Base-by-base conservation (phyloP, 2,797 vertebrate genomes). In the Rhinophrynus dorsalis region DNA sequence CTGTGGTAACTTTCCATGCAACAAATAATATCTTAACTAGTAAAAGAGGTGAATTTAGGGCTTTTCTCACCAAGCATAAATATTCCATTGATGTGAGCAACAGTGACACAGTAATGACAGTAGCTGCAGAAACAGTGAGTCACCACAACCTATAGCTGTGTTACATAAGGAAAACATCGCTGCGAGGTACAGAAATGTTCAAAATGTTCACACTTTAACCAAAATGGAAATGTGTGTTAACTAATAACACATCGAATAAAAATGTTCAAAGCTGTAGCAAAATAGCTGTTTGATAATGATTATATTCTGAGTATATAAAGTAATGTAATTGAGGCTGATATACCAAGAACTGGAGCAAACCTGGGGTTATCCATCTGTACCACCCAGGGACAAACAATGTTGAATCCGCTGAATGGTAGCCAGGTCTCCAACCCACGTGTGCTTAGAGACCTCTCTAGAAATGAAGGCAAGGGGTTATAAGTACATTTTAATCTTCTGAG, bases 21-120 rank as follows among this genome's bases (percentile, higher is more conserved):
- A 68, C 47, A 29, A 52, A 32, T 2, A 42, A 54, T 30, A 59
- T n/a, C 23, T 18, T 63, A 48, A 58, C 52, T 58, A 57, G 42
- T 48, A 38, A 50, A 63, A 38, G 44, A 65, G 54, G 61, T 66
- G 42, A 72, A 65, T 40, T 51, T 58, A 65, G 23, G 61, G 45
- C 42, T 65, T 59, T 66, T 66, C 33, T 24, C 61, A 59, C 69
- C 52, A 42, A 24, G 20, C 52, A 58, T 57, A 59, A 33, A 72
- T 59, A 65, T 52, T 42, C 20, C 21, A 44, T 20, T 44, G 69
- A 66, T 59, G 27, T 65, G 35, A 66, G 27, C 33, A 44, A 50
- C 52, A 27, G 33, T 66, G 69, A 57, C 61, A 72, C 30, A 42
- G 62, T 58, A 57, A 58, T 59, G 42, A 51, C 65, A 32, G 35